Percentiles rank a stretch among this genome's conserved stretches.
These are phyloP conservation scores for Vidua chalybeata DNA, from an alignment of 2,113 vertebrate genomes.

Conservation along the genomic window DNA sequence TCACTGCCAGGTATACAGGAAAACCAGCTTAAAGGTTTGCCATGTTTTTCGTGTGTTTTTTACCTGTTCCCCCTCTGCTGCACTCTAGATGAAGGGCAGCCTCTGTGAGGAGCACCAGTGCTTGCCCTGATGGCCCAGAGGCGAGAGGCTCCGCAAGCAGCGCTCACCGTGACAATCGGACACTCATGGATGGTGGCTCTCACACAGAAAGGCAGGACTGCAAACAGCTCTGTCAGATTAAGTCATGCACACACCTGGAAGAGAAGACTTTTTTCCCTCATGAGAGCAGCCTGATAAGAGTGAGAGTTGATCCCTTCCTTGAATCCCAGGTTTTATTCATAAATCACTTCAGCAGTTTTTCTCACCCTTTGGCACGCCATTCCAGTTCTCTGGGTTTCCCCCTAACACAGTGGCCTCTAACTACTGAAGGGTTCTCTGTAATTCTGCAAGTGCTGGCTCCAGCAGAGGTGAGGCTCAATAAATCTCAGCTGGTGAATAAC, in stretches of 20 bases:
- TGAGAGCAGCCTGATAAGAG: not conserved
- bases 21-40: accelerated
- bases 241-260: accelerated
- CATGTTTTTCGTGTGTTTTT: accelerated
- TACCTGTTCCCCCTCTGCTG: accelerated
- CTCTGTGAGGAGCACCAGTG: accelerated
- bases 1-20: not conserved
- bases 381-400: not conserved
- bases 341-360: not conserved
- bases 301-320: not conserved
- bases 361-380: not conserved
- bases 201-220: not conserved
- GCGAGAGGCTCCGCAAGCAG: accelerated
- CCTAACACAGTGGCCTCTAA: not conserved
- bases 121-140: accelerated
- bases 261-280: not conserved
- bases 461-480: not conserved
- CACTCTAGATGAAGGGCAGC: accelerated
- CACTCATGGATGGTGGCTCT: accelerated
- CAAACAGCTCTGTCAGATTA: not conserved
- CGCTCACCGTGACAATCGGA: accelerated
- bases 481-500: not conserved
- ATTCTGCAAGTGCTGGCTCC: not conserved
- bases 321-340: not conserved
- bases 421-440: not conserved